These are phyloP conservation scores for Australoheros facetus DNA, from an alignment of 2,797 vertebrate species.

Conservation along the genomic window DNA sequence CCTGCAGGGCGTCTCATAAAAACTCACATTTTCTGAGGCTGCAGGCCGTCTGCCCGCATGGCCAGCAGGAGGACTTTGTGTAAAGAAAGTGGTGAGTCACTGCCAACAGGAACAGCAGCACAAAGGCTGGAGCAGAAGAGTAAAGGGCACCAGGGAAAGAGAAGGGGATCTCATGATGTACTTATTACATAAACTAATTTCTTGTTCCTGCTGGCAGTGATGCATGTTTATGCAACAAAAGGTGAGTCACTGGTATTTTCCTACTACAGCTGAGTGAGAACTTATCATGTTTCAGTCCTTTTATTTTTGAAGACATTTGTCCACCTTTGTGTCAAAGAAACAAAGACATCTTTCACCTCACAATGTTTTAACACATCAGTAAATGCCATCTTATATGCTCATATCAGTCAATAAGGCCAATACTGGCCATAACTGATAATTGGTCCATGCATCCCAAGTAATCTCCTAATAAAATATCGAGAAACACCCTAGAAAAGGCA, in stretches of 20 bases:
- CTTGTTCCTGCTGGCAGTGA: neutral
- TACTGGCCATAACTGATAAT: neutral
- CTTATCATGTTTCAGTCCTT: neutral
- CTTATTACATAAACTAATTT: constrained; percentile 10
- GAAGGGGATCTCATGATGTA: constrained; percentile 6
- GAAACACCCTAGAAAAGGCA: neutral
- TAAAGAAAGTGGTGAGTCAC: constrained; percentile 71
- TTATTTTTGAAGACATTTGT: neutral
- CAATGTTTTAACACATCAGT: neutral
- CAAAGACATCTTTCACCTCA: too few relatives aligned
- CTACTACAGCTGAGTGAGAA: neutral
- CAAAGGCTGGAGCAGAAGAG: constrained; percentile 66
- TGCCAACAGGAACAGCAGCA: constrained; percentile 61
- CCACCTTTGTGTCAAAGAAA: neutral
- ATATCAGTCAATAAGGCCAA: neutral
- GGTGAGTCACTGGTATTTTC: neutral
- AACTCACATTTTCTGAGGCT: constrained; percentile 8
- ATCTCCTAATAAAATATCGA: neutral
- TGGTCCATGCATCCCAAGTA: neutral
- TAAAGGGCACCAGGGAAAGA: constrained; percentile 9
- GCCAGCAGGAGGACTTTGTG: constrained; percentile 61
- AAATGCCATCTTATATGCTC: neutral
- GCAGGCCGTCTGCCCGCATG: constrained; percentile 17
- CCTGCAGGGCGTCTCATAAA: constrained; percentile 23
- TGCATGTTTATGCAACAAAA: neutral